phyloP scores from a whole-genome alignment of 2,888 invertebrate genomes.

The Stenotaenia linearis region DNA sequence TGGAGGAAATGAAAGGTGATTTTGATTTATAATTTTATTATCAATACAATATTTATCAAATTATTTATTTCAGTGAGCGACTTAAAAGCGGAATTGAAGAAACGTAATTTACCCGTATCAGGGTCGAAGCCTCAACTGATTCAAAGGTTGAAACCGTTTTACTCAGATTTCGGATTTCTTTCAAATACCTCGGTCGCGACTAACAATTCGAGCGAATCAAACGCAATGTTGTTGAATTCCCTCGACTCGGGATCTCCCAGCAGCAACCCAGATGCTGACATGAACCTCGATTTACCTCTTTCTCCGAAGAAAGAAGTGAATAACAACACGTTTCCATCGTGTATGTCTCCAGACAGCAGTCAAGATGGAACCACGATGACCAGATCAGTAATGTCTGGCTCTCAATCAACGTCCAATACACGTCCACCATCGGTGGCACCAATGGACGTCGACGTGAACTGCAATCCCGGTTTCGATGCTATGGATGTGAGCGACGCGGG shows the following conservation, averaged over 20 bases:
- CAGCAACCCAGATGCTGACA: not conserved
- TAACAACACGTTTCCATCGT: conserved; percentile 30
- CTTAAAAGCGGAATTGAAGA: conserved; percentile 86
- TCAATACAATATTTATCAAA: not conserved
- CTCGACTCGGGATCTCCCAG: not conserved
- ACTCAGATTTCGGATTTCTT: conserved; percentile 43
- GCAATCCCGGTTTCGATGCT: conserved; percentile 35
- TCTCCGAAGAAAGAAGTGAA: conserved; percentile 24
- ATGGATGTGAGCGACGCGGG: conserved; percentile 39
- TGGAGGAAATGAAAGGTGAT: conserved; percentile 82
- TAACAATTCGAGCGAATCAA: not conserved
- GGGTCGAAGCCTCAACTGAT: conserved; percentile 93
- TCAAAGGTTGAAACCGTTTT: conserved; percentile 74
- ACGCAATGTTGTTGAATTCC: not conserved
- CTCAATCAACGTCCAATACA: conserved; percentile 35
- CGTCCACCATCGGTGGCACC: conserved; percentile 45
- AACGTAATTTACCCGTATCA: conserved; percentile 87
- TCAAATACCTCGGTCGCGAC: not conserved
- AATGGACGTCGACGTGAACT: conserved; percentile 44
- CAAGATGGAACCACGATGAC: conserved; percentile 31
- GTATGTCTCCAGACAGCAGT: conserved; percentile 34
- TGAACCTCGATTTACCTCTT: not conserved
- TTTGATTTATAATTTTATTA: not conserved
- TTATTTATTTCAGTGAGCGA: conserved; percentile 63
- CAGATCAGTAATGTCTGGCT: conserved; percentile 5